Evolutionary conservation across 30 jellyfish, hydroid and myxozoan genomes (phyloP), one percentile per base, ranked within the genome.

Genomic region (Chironex yamaguchii): DNA sequence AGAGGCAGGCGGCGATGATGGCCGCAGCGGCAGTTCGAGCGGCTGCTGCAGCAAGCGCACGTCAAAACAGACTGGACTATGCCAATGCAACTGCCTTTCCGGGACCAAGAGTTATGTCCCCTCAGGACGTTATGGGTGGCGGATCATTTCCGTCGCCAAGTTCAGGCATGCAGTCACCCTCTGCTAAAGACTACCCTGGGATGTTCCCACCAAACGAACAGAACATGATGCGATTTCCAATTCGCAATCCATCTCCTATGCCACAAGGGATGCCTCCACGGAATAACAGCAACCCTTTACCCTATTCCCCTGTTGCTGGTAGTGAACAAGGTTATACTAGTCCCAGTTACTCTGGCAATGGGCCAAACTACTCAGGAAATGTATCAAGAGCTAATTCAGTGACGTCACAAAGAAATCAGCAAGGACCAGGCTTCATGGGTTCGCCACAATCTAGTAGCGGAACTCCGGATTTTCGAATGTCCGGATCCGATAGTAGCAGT

Each of bases 21-120:
- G 99, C 99, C 1, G 99, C 99, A 29, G 97, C 97, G 32, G 99
- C 92, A 1, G 94, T 85, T 1, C 71, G 96, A 28, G 99, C 97
- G 23, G 97, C 97, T 2, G 99, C 97, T 42, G 97, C 95, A 4
- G 97, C 97, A 23, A 83, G 98, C 67, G 71, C 87, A 49, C 89
- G 93, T 31, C 92, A 65, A 51, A 91, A 93, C 0, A 82, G 93
- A 29, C 13, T 42, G 9, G 89, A 64, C 62, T 83, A 71, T 64
- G 96, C 97, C 9, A 75, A 92, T 4, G 89, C 96, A 26, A 63
- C 90, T 12, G 95, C 88, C 76, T 78, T 25, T 58, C 97, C 92
- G 29, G 97, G 97, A 0, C 90, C 81, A 21, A 67, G 97, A 49
- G 79, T 86, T 32, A 63, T 67, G 33, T 20, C 62, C 34, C 65